These are phyloP conservation scores for Catharus fuscescens DNA, from an alignment of 2,113 vertebrate genomes.

Conservation along the genomic window DNA sequence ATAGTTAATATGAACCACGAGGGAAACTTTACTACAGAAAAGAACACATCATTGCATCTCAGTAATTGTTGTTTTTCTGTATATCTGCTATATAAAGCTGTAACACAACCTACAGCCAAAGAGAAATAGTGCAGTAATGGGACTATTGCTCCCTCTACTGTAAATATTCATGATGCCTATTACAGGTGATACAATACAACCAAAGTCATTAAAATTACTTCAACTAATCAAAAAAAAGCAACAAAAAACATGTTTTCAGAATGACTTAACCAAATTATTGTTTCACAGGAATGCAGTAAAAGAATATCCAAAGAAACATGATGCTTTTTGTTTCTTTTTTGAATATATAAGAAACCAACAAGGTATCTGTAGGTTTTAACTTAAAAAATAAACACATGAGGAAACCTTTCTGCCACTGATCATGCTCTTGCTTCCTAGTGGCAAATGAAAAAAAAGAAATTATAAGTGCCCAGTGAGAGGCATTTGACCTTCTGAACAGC, in stretches of 20 bases:
- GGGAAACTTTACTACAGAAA: conserved; percentile 27
- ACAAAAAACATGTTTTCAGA: background rate
- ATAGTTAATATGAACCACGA: background rate
- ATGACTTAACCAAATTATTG: background rate
- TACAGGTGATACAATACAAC: background rate
- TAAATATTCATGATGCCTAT: conserved; percentile 50
- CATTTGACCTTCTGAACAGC: conserved; percentile 5
- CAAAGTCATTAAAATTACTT: background rate
- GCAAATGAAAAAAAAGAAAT: background rate
- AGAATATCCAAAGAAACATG: background rate
- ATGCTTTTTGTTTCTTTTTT: background rate
- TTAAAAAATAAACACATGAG: background rate
- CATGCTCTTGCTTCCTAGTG: background rate
- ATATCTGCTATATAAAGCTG: background rate
- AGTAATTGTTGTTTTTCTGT: conserved; percentile 25
- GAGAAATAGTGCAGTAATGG: conserved; percentile 20
- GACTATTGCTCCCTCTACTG: conserved; percentile 79
- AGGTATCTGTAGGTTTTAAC: background rate
- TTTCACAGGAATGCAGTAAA: background rate
- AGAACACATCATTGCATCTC: conserved; percentile 10
- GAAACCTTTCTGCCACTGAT: background rate
- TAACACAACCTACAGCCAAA: background rate
- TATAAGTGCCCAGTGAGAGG: background rate
- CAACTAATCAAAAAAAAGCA: background rate
- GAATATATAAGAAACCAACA: background rate